Conservation (phyloP, 53 echinoderm and acorn worm genomes). For the Stichopus horrens region DNA sequence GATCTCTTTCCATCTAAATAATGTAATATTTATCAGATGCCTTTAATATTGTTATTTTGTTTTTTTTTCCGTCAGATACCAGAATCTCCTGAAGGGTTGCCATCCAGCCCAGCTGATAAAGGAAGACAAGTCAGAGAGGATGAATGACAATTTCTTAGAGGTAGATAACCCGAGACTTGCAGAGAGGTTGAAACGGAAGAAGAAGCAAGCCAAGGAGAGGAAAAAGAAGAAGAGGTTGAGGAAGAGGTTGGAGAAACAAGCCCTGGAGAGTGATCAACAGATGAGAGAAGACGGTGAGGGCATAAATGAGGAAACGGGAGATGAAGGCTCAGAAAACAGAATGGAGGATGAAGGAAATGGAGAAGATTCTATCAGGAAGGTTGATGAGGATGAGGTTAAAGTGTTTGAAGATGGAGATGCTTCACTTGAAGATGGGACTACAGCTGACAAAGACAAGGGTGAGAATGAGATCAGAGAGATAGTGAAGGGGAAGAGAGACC, state of each 20-base stretch:
- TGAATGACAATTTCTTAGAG: conserved; percentile 46
- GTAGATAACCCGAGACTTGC: conserved; percentile 51
- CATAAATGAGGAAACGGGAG: conserved; percentile 21
- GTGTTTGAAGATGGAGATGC: neutral
- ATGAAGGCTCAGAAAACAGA: neutral
- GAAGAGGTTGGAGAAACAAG: conserved; percentile 39
- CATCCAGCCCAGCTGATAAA: conserved; percentile 72
- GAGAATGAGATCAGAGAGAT: neutral
- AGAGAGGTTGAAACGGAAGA: conserved; percentile 48
- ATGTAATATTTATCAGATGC: too few relatives aligned
- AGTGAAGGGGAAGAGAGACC: neutral
- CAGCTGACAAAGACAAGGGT: neutral
- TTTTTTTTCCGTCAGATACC: conserved; percentile 49
- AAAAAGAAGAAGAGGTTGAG: conserved; percentile 31
- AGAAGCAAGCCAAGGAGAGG: conserved; percentile 47
- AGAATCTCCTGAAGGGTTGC: conserved; percentile 70
- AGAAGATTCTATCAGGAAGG: neutral
- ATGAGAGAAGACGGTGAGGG: conserved; percentile 42
- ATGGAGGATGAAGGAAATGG: neutral
- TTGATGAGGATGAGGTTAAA: neutral
- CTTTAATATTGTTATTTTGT: neutral
- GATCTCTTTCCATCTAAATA: too few relatives aligned
- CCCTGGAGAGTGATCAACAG: neutral
- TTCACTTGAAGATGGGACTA: neutral
- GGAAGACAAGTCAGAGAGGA: conserved; percentile 57